Conservation (phyloP, 2,113 vertebrate species). For the Eolophus roseicapilla region DNA sequence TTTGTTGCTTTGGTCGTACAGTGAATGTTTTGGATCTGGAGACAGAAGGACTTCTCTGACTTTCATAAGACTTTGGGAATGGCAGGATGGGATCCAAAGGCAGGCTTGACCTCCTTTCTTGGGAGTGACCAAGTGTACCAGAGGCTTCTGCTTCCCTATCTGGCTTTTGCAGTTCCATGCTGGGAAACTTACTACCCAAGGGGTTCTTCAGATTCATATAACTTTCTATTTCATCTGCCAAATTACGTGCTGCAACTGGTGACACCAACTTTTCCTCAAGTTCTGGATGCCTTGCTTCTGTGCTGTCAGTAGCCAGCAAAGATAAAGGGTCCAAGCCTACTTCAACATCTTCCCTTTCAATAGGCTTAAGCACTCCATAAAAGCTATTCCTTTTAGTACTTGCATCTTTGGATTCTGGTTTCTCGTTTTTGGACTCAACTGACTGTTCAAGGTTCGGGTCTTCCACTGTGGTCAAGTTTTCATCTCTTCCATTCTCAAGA, state of each 20-base stretch:
- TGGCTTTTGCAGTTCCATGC: conserved; percentile 87
- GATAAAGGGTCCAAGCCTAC: conserved; percentile 92
- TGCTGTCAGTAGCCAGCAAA: conserved; percentile 82
- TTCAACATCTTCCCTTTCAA: conserved; percentile 90
- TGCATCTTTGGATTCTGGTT: conserved; percentile 44
- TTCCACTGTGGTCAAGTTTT: background rate
- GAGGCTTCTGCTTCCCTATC: conserved; percentile 28
- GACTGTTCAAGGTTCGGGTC: background rate
- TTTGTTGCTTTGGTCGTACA: conserved; percentile 76
- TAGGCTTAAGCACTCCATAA: conserved; percentile 65
- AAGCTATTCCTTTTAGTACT: conserved; percentile 71
- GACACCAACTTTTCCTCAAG: conserved; percentile 81
- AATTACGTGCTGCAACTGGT: conserved; percentile 85
- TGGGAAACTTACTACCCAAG: conserved; percentile 84
- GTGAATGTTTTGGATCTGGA: conserved; percentile 90
- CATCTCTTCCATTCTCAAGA: conserved; percentile 52
- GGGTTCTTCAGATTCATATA: conserved; percentile 95
- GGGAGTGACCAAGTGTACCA: conserved; percentile 30
- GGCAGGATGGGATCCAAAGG: conserved; percentile 76
- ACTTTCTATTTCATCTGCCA: conserved; percentile 96
- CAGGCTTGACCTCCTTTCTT: conserved; percentile 89
- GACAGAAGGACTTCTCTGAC: conserved; percentile 76
- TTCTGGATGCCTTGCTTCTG: conserved; percentile 70
- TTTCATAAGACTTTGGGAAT: conserved; percentile 50
- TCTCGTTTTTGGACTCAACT: background rate